Evolutionary conservation across 2,113 vertebrate species (phyloP), one percentile per base, ranked within the genome.

Genomic region (Tachuris rubrigastra): DNA sequence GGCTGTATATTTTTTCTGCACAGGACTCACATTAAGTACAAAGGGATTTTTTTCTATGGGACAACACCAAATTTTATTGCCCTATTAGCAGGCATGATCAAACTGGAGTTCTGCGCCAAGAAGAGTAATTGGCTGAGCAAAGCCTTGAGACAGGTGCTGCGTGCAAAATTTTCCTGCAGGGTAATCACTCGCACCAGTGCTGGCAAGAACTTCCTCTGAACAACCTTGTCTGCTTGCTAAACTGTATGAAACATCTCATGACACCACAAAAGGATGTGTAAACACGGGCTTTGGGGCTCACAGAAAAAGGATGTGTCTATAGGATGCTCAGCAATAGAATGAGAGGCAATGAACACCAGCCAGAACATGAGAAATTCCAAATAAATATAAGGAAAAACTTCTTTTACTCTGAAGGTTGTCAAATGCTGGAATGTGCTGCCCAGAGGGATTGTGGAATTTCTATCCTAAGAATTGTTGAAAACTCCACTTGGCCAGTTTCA

Each of bases 61-160:
- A 31, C 20, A 56, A 25, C 5, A 44, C 4, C 27, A 73, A 73
- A 60, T 39, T 39, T 8, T n/a, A 72, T 55, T 22, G 16, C 8
- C 4, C 6, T 11, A 8, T 21, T 15, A 68, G 35, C 30, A 84
- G 24, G 0, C 0, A 65, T 35, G 44, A 47, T 77, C 12, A 83
- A 72, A 80, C 0, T 1, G 35, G 25, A 62, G 6, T 25, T 87
- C 50, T 76, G 60, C 2, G 6, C 37, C 42, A 46, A 37, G 37
- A 67, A 14, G 63, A 69, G 24, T 35, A 84, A 41, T 12, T 62
- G 72, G 4, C 31, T 49, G 11, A 80, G 55, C 24, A 66, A 77
- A 93, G 46, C 35, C 39, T 89, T 53, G 55, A 78, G 35, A 37
- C 7, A 41, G 8, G 21, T 47, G 52, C 33, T 50, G 35, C 13